Conservation (phyloP, 1,140 invertebrate genomes). For the Drosophila neocordata region DNA sequence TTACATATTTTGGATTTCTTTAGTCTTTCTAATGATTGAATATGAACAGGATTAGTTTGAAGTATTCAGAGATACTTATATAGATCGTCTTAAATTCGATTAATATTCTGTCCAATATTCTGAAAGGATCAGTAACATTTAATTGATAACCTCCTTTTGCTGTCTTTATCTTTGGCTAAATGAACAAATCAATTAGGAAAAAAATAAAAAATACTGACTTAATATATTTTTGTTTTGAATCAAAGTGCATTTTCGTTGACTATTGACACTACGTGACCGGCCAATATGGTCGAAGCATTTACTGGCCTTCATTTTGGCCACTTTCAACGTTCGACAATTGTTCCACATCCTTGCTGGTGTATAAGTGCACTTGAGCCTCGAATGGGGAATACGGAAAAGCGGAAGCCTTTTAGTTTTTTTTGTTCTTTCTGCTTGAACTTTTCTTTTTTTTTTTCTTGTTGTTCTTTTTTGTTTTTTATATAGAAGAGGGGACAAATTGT, state of each 20-base stretch:
- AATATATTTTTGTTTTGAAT: too few species aligned
- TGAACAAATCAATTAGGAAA: not conserved
- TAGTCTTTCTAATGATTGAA: too few species aligned
- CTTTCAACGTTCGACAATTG: not conserved
- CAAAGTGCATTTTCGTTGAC: conserved; percentile 64
- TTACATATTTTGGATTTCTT: too few species aligned
- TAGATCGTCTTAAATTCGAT: too few species aligned
- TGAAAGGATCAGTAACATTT: too few species aligned
- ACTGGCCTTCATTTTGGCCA: conserved; percentile 1
- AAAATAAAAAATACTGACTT: too few species aligned
- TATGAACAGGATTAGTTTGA: too few species aligned
- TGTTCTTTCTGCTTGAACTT: conserved; percentile 19
- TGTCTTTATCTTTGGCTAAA: not conserved
- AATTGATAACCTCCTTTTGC: too few species aligned
- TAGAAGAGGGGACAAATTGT: conserved; percentile 47
- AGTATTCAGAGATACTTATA: too few species aligned
- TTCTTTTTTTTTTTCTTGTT: conserved; percentile 16
- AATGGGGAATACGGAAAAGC: conserved; percentile 2
- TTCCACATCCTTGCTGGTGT: not conserved
- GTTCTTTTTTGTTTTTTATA: conserved; percentile 32
- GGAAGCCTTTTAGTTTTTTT: conserved; percentile 28
- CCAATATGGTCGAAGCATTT: conserved; percentile 52
- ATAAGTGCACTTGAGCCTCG: conserved; percentile 38
- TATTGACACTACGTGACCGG: conserved; percentile 77
- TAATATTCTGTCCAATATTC: too few species aligned